A percentile compares a stretch with the other conserved stretches of the same genome.
phyloP scores from a whole-genome alignment of 2,888 invertebrate species.

The Diarsia brunnea region DNA sequence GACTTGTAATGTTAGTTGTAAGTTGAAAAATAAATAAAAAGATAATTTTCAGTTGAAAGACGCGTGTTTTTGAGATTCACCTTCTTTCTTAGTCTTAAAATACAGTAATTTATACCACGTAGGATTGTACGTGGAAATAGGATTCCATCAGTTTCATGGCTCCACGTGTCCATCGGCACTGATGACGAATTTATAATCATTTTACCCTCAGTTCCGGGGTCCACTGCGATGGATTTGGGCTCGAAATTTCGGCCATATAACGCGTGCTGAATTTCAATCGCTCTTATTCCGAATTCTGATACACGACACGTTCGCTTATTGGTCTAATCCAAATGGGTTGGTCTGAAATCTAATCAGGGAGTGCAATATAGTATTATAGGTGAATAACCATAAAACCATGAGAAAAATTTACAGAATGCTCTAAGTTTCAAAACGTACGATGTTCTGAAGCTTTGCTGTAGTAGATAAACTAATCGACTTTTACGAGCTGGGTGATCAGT shows the following conservation, averaged over 20 bases:
- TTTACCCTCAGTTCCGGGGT: not conserved
- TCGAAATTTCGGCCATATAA: constrained; percentile 21
- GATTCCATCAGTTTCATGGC: not conserved
- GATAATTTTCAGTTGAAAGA: not conserved
- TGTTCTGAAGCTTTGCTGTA: not conserved
- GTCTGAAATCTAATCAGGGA: constrained; percentile 40
- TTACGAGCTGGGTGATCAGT: not conserved
- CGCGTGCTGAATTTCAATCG: constrained; percentile 55
- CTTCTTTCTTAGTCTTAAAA: not conserved
- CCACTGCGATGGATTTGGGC: constrained; percentile 25
- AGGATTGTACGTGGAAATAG: not conserved
- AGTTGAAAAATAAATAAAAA: too few species aligned
- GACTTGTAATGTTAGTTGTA: too few species aligned
- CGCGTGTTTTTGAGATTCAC: not conserved
- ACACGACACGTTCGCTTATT: constrained; percentile 30
- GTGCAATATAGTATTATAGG: constrained; percentile 26
- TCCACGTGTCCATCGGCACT: constrained; percentile 6
- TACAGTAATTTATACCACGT: not conserved
- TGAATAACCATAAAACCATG: constrained; percentile 30
- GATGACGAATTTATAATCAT: constrained; percentile 48
- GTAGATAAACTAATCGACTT: constrained; percentile 7
- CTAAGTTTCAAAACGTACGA: not conserved
- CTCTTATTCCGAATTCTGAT: constrained; percentile 23
- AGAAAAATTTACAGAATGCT: not conserved
- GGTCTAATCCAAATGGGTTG: constrained; percentile 35